Evolutionary conservation across 2,797 vertebrate genomes (phyloP), one percentile per base, ranked within the genome.

Genomic region (Siniperca obscura): DNA sequence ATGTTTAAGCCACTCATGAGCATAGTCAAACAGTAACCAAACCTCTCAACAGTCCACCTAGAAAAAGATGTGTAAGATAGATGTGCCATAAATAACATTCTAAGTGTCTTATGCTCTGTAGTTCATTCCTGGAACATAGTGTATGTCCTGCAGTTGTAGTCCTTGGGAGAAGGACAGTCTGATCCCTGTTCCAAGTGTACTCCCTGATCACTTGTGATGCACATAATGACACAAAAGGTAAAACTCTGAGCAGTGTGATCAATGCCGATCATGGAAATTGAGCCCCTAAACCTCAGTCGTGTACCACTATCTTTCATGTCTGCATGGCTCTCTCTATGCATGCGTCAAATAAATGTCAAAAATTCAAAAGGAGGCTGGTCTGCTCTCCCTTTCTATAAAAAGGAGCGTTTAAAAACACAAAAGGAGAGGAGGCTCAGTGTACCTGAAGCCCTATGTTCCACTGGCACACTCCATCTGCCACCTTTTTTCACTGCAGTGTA

Each of bases 311-410:
- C 87, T 86, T 81, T 89, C 76, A 75, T 74, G 82, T 87, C 64
- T 75, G 70, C 60, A 7, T 46, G 57, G 60, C 57, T 60, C 84
- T 78, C 55, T 44, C 76, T 74, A 36, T 69, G 80, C 78, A 66
- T 12, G 14, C n/a, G 70, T 78, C 77, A 84, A 76, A 81, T 87
- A 82, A 88, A 90, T 90, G 89, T 87, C 84, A 89, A 52, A 70
- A 78, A 80, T 65, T 87, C 73, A 80, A 89, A 85, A 59, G 85
- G 50, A 86, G 74, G 38, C 75, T 13, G 62, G 30, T 74, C 82
- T 5, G 40, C 50, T 48, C 60, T 16, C 40, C 40, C 2, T 34
- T 64, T 74, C 19, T 74, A 21, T 78, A 38, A 85, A 90, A 82
- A 48, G 16, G 56, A 86, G 42, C 55, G 11, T 82, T 84, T 78